These are phyloP conservation scores for Smittia sp. DNA, from an alignment of 2,888 invertebrate genomes.

Conservation along the genomic window DNA sequence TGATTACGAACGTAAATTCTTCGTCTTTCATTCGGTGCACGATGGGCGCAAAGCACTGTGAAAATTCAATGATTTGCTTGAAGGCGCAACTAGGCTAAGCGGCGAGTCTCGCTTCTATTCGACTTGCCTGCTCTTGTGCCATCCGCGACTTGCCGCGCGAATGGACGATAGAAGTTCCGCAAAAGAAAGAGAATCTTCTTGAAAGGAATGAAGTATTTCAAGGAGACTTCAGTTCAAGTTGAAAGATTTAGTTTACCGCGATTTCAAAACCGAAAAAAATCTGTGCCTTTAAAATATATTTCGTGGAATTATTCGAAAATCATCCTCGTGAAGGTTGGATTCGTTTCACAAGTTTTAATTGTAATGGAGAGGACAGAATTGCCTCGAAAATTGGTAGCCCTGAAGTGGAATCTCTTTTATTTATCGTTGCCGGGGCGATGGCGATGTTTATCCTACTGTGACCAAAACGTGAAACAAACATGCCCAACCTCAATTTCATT, in stretches of 20 bases:
- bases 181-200: neutral
- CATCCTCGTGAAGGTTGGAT: conserved; percentile 15
- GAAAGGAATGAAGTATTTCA: no score
- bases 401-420: conserved; percentile 18
- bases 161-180: conserved; percentile 10
- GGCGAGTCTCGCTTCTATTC: conserved; percentile 23
- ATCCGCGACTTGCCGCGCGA: neutral
- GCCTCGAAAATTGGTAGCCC: neutral
- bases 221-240: no score
- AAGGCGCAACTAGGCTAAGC: conserved; percentile 40
- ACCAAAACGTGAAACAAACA: conserved; percentile 36
- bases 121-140: neutral
- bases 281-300: neutral
- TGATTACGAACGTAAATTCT: conserved; percentile 35
- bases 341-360: conserved; percentile 5
- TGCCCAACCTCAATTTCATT: conserved; percentile 40
- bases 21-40: neutral
- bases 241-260: neutral
- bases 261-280: no score
- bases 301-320: neutral
- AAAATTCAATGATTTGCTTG: conserved; percentile 41
- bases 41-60: conserved; percentile 38
- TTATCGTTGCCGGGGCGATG: neutral
- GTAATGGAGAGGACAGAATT: conserved; percentile 12
- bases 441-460: conserved; percentile 41